phyloP scores from a whole-genome alignment of 2,888 invertebrate species.

The Megamerina dolium region DNA sequence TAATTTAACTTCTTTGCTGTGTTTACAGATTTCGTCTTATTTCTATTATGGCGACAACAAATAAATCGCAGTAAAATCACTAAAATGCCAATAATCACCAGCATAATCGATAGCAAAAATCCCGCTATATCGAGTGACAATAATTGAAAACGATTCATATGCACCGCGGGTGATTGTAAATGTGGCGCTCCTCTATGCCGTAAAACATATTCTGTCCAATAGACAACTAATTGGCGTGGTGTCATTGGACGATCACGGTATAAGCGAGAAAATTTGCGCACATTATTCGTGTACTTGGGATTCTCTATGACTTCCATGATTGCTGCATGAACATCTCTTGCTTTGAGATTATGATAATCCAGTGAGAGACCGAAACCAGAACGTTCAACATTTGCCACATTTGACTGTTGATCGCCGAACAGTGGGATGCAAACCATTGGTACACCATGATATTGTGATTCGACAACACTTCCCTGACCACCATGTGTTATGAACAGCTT shows the following conservation, averaged over 20 bases:
- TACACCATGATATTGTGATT: conserved; percentile 72
- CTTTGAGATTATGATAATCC: conserved; percentile 22
- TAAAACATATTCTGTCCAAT: conserved; percentile 55
- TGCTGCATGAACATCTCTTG: conserved; percentile 20
- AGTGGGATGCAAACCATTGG: conserved; percentile 71
- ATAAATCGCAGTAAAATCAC: conserved; percentile 8
- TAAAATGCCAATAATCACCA: conserved; percentile 7
- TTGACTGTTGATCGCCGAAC: conserved; percentile 73
- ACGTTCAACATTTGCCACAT: conserved; percentile 65
- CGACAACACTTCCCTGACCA: conserved; percentile 69
- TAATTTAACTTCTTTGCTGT: conserved; percentile 13
- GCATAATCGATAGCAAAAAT: conserved; percentile 20
- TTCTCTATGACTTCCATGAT: conserved; percentile 31
- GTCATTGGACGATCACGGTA: conserved; percentile 53
- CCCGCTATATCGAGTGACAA: conserved; percentile 51
- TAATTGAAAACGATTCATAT: conserved; percentile 49
- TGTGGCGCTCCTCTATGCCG: conserved; percentile 52
- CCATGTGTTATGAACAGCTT: conserved; percentile 45
- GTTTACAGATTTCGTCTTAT: not conserved
- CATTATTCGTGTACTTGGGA: conserved; percentile 29
- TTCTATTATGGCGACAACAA: conserved; percentile 11
- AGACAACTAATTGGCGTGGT: conserved; percentile 52
- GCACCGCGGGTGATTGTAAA: conserved; percentile 51
- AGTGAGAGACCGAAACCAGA: conserved; percentile 51
- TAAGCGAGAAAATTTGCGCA: conserved; percentile 46